Evolutionary conservation across 2,113 vertebrate genomes (phyloP).

Genomic region (Macquaria ambigua): DNA sequence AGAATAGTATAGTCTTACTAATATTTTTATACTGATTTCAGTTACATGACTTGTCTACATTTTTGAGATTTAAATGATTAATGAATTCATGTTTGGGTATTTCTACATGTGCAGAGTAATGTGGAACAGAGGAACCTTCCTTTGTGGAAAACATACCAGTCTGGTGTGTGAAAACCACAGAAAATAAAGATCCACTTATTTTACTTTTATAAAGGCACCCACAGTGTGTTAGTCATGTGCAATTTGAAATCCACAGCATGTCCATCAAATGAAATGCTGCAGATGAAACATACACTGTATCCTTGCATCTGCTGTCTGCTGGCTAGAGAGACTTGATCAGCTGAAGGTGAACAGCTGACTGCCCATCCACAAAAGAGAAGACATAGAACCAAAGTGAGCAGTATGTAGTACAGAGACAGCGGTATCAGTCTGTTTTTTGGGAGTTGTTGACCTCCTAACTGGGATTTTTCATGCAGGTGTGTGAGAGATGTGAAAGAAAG

Average conservation of each 20-base stretch:
- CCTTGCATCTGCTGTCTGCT: not conserved
- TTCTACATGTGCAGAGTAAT: not conserved
- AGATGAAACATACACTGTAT: not conserved
- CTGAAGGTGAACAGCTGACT: not conserved
- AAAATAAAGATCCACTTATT: not conserved
- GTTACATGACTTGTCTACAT: not conserved
- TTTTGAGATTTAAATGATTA: not conserved
- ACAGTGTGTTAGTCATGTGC: not conserved
- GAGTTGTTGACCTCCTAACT: slow-evolving; percentile 2
- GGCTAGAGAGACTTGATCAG: slow-evolving; percentile 2
- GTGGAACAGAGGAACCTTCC: not conserved
- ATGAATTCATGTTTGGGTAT: not conserved
- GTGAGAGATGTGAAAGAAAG: slow-evolving; percentile 31
- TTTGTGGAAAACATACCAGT: not conserved
- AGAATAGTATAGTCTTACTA: not conserved
- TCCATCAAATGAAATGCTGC: not conserved
- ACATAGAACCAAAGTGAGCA: not conserved
- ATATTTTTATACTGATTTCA: not conserved
- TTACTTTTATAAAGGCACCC: not conserved
- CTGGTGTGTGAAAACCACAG: not conserved
- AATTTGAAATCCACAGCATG: not conserved
- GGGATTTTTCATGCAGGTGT: slow-evolving; percentile 31
- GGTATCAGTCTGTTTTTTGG: not conserved
- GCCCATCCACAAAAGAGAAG: slow-evolving; percentile 9
- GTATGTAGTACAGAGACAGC: not conserved